Base-by-base conservation (phyloP, 1,140 invertebrate species). In the Caerostris extrusa region DNA sequence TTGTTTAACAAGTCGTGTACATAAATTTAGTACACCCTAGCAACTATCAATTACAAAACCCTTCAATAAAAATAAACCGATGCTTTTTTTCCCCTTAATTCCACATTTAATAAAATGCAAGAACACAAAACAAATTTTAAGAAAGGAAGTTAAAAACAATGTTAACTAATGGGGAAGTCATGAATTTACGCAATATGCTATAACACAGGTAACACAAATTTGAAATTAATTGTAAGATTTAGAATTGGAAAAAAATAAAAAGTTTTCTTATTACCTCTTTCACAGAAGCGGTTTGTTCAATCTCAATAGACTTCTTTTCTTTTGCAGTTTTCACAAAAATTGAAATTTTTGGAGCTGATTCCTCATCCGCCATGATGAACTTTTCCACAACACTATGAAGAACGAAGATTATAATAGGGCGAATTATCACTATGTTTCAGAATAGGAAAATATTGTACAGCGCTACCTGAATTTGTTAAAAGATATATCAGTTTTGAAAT, bases 311-410 rank as follows among this genome's bases (percentile, higher is more conserved):
- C 96, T 99, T 98, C 96, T 98, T 98, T 96, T 99, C 98, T 97
- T 99, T 99, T 61, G 98, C 98, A 94, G 98, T 99, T 98, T 99
- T 99, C 91, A 99, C 98, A 95, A 97, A 98, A 96, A 99, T 97
- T 95, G 97, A 98, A 96, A 99, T 98, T 94, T 95, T 95, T 14
- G 90, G 71, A 6, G 71, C 77, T 17, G 61, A 50, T 71, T 94
- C 92, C 19, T 94, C 93, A 53, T 90, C 94, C 83, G 88, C 93
- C 77, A 90, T 88, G 55, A 85, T 85, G 83, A 88, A 81, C 58
- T 64, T 64, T 57, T 67, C 10, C 69, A 85, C 82, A 91, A 91
- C 90, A 93, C 90, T 83, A 83, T 10, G 55, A 82, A 85, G 56
- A 85, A 8, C 34, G 69, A 89, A 89, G 56, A 91, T 61, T 19